phyloP scores from a whole-genome alignment of 2,113 vertebrate species.

The Phainopepla nitens region DNA sequence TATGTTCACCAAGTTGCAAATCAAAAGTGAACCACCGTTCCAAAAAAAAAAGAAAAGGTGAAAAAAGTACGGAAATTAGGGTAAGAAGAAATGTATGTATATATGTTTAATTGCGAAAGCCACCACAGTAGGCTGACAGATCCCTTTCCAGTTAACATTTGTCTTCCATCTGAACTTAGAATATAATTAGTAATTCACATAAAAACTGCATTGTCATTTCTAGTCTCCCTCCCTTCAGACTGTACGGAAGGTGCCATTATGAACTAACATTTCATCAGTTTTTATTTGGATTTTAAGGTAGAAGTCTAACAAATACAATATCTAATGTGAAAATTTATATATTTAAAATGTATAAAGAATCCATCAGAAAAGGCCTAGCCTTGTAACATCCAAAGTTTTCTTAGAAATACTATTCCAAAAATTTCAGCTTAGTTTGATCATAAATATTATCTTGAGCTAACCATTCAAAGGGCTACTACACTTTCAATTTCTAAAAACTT shows the following conservation, averaged over 20 bases:
- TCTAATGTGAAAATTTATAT: background rate
- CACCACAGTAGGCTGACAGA: background rate
- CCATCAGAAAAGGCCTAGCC: background rate
- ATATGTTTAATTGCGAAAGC: background rate
- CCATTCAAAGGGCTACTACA: background rate
- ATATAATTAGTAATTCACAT: background rate
- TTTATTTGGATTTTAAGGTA: background rate
- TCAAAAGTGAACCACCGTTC: background rate
- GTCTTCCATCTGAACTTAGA: background rate
- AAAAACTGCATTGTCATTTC: background rate
- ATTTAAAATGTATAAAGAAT: background rate
- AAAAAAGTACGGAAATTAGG: background rate
- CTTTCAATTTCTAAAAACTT: background rate
- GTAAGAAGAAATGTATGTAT: no score
- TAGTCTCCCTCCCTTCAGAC: background rate
- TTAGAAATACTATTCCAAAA: background rate
- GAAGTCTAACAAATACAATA: background rate
- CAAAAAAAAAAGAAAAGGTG: background rate
- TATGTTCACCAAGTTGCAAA: background rate
- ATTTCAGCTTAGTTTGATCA: background rate
- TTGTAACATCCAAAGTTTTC: background rate
- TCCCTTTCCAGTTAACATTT: background rate
- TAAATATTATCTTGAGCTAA: background rate
- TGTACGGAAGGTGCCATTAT: background rate
- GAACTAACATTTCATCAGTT: background rate